These are phyloP conservation scores for Notodonta ziczac DNA, from an alignment of 2,888 invertebrate species.

Conservation along the genomic window DNA sequence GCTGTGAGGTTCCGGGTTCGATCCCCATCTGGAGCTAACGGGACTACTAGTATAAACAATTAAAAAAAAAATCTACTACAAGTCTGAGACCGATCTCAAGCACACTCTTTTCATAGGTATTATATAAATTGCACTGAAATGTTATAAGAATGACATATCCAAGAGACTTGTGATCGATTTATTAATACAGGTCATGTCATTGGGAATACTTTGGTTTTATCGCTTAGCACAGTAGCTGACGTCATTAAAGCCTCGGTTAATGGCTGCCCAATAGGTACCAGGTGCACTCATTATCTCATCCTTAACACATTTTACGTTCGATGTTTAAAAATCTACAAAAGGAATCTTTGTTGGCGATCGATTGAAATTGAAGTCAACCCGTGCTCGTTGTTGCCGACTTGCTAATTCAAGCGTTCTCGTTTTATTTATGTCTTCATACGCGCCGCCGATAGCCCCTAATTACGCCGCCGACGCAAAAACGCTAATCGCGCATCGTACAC, in stretches of 20 bases:
- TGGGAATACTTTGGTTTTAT: not conserved
- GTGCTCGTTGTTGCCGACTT: conserved; percentile 53
- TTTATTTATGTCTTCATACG: conserved; percentile 85
- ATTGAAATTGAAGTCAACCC: conserved; percentile 68
- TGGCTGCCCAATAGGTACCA: not conserved
- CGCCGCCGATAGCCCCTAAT: conserved; percentile 83
- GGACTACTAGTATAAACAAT: too few relatives aligned
- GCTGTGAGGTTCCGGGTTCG: too few relatives aligned
- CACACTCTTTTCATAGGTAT: too few relatives aligned
- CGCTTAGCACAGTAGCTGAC: not conserved
- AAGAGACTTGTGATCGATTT: too few relatives aligned
- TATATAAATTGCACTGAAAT: too few relatives aligned
- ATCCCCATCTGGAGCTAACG: too few relatives aligned
- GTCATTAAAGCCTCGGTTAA: not conserved
- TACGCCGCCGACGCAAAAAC: conserved; percentile 79
- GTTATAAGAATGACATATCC: too few relatives aligned
- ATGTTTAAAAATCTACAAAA: conserved; percentile 40
- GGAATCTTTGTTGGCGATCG: conserved; percentile 61
- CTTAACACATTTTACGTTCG: conserved; percentile 5
- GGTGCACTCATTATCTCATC: conserved; percentile 2
- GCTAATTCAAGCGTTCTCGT: conserved; percentile 73
- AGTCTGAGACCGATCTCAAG: too few relatives aligned
- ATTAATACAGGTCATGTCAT: too few relatives aligned
- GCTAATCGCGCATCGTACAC: conserved; percentile 77
- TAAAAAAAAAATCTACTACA: too few relatives aligned